Base-by-base conservation (phyloP, 2,888 invertebrate species). In the Sphaerophoria rueppellii region DNA sequence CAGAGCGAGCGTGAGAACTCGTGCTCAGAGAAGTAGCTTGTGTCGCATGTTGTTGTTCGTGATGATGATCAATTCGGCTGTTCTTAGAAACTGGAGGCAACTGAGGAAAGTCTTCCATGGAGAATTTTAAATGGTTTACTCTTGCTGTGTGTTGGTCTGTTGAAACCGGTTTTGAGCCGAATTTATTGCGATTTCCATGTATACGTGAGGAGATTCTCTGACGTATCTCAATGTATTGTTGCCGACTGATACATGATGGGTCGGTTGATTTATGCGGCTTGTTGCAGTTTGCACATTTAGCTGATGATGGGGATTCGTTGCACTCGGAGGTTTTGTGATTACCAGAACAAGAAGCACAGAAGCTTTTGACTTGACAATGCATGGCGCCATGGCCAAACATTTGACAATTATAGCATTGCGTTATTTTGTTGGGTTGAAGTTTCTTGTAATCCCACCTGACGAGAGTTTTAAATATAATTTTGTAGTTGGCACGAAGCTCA, bases 361-460 rank as follows among this genome's bases (percentile, higher is more conserved):
- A 32, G 32, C 24, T 24, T 24, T 24, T 52, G 3, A 24, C 24
- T 7, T 24, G 7, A 6, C 52, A 52, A 24, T 24, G 12, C 46
- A 46, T 46, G 12, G 46, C 46, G 46, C 46, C 46, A 12, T 46
- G 46, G 7, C 46, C 46, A 46, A 11, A 46, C 46, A 46, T 6
- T 46, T 46, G 4, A 6, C 7, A 14, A 14, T 50, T 50, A 12
- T 50, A 50, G 16, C 50, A 50, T 6, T 16, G 50, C 16, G 50
- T 16, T 7, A 50, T 50, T 65, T 48, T 52, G 14, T 65, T 65
- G 4, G 52, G 65, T 34, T 50, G 50, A 9, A 50, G 52, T 35
- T 35, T 50, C 52, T 65, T 65, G 50, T 50, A 65, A 34, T 65
- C 67, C 52, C 52, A 67, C 37, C 35, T 67, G 1, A 67, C 40